Evolutionary conservation across 1,140 invertebrate genomes (phyloP), one percentile per base, ranked within the genome.

Genomic region (Colletes latitarsis): DNA sequence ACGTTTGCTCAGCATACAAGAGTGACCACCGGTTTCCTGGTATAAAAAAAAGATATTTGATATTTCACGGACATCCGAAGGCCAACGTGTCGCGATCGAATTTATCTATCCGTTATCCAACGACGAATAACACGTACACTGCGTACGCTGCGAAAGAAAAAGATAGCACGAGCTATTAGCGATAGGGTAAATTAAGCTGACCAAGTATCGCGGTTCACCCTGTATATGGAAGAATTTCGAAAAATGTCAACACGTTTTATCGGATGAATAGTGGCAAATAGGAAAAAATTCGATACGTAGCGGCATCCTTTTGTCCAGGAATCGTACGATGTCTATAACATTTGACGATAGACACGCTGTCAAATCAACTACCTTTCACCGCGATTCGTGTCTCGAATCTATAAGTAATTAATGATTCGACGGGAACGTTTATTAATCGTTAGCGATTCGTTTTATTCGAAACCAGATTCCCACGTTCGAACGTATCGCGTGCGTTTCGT

Each of bases 1-100:
- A 79, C 63, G 73, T 79, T 79, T 79, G 77, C 14, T 53, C 19
- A 30, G 43, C 52, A n/a, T 12, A 19, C 21, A 21, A 64, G 17
- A 52, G 15, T 17, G n/a, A 17, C n/a, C 49, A n/a, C 4, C 6
- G 10, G 49, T 63, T 53, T 30, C 46, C 15, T 46, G 14, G 10
- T 17, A 10, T n/a, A 4, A 30, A n/a, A 39, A 72, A 41, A 72
- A 49, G 19, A 41, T 63, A 63, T 41, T 21, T 4, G 17, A 49
- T 39, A 5, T 57, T 43, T 60, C 15, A 41, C 12, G 30, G 60
- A 30, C 30, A 30, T n/a, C 3, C 53, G 60, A 63, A 41, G 30
- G 60, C 41, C 14, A 41, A 41, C 30, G 5, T 41, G 9, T 63
- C 60, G 17, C 14, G 6, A 5, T 41, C 30, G 30, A 41, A 17